Base-by-base conservation (phyloP, 2,888 invertebrate genomes). In the Philereme transversata region DNA sequence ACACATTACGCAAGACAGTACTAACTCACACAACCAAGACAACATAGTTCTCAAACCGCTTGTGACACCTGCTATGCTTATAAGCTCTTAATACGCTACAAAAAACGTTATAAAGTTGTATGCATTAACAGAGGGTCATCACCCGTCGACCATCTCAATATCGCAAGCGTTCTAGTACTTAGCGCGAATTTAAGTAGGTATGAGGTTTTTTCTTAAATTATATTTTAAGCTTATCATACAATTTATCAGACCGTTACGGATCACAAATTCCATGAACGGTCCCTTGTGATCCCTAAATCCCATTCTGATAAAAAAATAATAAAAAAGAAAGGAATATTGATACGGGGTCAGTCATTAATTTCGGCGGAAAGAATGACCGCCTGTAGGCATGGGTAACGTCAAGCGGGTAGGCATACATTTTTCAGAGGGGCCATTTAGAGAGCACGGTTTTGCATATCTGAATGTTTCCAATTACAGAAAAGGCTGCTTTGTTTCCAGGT, bases 361-460 rank as follows among this genome's bases (percentile, higher is more conserved):
- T 64, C 11, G 22, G 33, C 41, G 47, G 40, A 57, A 66, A 66
- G 60, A 64, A 69, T 62, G 52, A 60, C 51, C 10, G 54, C 52
- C 65, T 51, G 10, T 55, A 63, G 60, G 66, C 62, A 60, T 41
- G 77, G 40, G 67, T 75, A 69, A 71, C 78, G 82, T 84, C 85
- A 87, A 84, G 81, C 77, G 80, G 67, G 75, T 70, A 73, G 67
- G 72, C 79, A 84, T 87, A 86, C 79, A 86, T 86, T 84, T 88
- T 85, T 79, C 84, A 83, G 79, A 72, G 71, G 69, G 76, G 75
- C 83, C 81, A 80, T 85, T 84, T 79, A 72, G 75, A 75, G 68
- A 76, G 67, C 76, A 73, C 77, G 82, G 86, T 85, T 87, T 86
- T 86, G 84, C 85, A 86, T 87, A 84, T 84, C 83, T 81, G 77